Conservation (phyloP, 2,888 invertebrate genomes). For the Aelia acuminata region DNA sequence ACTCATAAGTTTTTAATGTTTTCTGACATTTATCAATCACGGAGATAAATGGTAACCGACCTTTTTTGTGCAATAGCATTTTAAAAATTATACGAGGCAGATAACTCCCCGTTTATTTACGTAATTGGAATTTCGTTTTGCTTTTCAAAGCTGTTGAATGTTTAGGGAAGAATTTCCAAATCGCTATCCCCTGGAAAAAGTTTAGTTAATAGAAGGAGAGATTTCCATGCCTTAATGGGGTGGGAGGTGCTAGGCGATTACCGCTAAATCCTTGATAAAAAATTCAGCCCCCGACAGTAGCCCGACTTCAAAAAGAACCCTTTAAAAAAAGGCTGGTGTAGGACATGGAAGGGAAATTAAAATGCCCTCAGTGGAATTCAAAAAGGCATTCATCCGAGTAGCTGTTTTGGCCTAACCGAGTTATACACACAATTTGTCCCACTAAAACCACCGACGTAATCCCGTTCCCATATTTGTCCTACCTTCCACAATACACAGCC, state of each 20-base stretch:
- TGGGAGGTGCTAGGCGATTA: not conserved
- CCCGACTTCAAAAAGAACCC: not conserved
- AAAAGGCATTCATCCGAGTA: not conserved
- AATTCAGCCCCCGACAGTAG: conserved; percentile 1
- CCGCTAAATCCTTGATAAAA: conserved; percentile 41
- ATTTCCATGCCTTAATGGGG: conserved; percentile 5
- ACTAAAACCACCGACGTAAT: not conserved
- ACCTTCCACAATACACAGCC: not conserved
- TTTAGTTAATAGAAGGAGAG: not conserved
- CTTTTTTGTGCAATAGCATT: too few species aligned
- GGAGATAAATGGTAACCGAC: too few species aligned
- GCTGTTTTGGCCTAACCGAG: not conserved
- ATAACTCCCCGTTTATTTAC: too few species aligned
- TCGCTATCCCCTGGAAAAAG: not conserved
- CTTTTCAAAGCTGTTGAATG: not conserved
- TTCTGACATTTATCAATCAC: too few species aligned
- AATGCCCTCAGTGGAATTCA: not conserved
- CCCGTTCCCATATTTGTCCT: not conserved
- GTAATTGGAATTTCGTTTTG: not conserved
- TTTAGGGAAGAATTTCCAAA: not conserved
- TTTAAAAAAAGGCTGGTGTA: not conserved
- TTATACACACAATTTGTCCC: not conserved
- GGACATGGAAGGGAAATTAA: not conserved
- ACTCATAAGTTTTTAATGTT: too few species aligned
- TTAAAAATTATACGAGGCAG: too few species aligned